phyloP scores from a whole-genome alignment of 2,797 vertebrate genomes.

The Macropus fuliginosus region DNA sequence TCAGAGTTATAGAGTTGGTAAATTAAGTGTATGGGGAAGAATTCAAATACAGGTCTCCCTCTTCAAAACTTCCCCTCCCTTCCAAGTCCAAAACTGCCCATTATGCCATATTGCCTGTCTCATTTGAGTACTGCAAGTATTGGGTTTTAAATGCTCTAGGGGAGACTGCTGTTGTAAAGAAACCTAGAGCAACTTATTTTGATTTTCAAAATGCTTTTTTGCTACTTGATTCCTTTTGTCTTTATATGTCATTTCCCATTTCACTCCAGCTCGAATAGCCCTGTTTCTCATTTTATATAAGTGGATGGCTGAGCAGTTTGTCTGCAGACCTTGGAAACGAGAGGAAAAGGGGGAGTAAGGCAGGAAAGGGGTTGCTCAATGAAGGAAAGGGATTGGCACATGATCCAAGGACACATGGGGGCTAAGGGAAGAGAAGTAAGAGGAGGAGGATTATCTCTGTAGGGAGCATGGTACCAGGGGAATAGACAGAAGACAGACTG shows the following conservation, averaged over 20 bases:
- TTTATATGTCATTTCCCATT: background rate
- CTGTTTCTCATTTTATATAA: background rate
- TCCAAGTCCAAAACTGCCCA: background rate
- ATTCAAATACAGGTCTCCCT: background rate
- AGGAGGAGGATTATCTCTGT: background rate
- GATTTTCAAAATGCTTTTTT: background rate
- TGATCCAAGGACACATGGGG: background rate
- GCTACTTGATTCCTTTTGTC: background rate
- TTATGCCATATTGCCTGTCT: accelerated
- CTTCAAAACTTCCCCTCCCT: too few relatives aligned
- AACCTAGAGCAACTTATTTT: background rate
- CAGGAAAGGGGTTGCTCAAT: background rate
- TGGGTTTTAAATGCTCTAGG: background rate
- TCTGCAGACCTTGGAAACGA: background rate
- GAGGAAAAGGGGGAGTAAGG: background rate
- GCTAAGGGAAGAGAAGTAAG: background rate
- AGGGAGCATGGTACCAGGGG: background rate
- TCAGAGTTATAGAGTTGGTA: background rate
- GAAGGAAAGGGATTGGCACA: background rate
- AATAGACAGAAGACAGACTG: background rate
- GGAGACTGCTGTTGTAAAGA: background rate
- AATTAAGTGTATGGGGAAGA: background rate
- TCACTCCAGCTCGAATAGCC: background rate
- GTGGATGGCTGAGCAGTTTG: background rate
- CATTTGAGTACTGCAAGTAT: background rate